Conservation (phyloP, 1,140 invertebrate genomes). For the Cydia strobilella region DNA sequence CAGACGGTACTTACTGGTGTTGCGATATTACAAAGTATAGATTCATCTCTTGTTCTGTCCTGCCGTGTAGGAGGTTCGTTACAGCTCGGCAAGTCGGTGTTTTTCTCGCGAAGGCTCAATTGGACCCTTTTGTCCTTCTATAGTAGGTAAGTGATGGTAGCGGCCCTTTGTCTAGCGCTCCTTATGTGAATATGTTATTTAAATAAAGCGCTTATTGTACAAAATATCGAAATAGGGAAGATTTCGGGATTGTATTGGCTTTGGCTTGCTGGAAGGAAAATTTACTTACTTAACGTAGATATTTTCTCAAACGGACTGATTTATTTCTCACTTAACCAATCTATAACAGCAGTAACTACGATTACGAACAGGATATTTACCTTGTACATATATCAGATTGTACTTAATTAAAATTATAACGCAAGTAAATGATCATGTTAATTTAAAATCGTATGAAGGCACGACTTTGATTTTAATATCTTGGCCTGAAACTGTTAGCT, state of each 20-base stretch:
- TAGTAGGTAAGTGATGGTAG: constrained; percentile 33
- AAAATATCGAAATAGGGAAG: neutral
- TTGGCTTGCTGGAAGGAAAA: neutral
- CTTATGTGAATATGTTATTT: constrained; percentile 10
- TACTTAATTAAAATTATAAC: too few relatives aligned
- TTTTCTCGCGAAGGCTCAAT: constrained; percentile 50
- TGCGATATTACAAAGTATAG: too few relatives aligned
- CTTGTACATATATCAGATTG: too few relatives aligned
- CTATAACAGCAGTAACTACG: too few relatives aligned
- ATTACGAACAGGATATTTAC: too few relatives aligned
- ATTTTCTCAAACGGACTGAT: neutral
- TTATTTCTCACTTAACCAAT: neutral
- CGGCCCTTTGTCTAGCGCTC: constrained; percentile 15
- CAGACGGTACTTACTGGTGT: too few relatives aligned
- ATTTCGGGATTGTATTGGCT: neutral
- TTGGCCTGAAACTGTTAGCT: too few relatives aligned
- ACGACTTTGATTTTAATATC: too few relatives aligned
- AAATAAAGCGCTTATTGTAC: constrained; percentile 10
- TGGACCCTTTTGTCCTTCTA: constrained; percentile 52
- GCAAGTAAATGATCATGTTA: too few relatives aligned
- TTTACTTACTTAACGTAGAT: neutral
- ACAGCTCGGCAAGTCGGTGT: constrained; percentile 38
- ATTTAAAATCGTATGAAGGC: too few relatives aligned
- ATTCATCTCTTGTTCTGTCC: neutral
- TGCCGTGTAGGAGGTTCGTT: neutral